Evolutionary conservation across 1,140 invertebrate species (phyloP).

Genomic region (Hylaeus anthracinus): DNA sequence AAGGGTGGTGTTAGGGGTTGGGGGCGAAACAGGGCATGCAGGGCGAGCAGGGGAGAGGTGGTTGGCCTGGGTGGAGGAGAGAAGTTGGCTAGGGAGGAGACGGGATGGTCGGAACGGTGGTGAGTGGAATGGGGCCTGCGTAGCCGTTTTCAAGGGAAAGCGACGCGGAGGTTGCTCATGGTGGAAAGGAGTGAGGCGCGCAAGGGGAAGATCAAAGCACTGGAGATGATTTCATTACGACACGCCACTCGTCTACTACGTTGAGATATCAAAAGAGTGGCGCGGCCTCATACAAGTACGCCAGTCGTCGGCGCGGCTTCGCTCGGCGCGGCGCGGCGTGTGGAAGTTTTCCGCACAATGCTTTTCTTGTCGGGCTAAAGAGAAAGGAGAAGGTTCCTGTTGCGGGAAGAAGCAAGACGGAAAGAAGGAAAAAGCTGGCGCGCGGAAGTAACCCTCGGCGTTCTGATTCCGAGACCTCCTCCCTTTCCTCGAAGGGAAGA

Average conservation of each 20-base stretch:
- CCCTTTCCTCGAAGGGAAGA: conserved; percentile 65
- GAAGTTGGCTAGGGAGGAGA: conserved; percentile 42
- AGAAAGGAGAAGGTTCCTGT: conserved; percentile 44
- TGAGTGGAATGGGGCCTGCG: conserved; percentile 25
- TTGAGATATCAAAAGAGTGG: conserved; percentile 80
- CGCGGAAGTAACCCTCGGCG: conserved; percentile 50
- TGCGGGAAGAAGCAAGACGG: conserved; percentile 21
- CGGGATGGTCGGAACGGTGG: conserved; percentile 10
- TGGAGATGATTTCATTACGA: conserved; percentile 80
- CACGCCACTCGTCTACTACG: conserved; percentile 77
- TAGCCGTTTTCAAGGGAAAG: conserved; percentile 66
- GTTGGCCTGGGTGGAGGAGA: conserved; percentile 20
- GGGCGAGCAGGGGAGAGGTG: background rate
- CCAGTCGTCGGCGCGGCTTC: conserved; percentile 50
- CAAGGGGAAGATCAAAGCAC: conserved; percentile 78
- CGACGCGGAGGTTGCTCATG: conserved; percentile 56
- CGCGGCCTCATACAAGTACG: conserved; percentile 64
- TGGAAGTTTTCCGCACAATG: conserved; percentile 69
- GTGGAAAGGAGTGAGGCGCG: conserved; percentile 60
- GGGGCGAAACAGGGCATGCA: conserved; percentile 8
- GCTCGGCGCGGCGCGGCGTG: conserved; percentile 26
- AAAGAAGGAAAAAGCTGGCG: conserved; percentile 52
- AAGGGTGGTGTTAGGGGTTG: conserved; percentile 8
- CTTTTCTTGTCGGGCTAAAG: conserved; percentile 59
- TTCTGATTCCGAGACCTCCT: conserved; percentile 50